Evolutionary conservation across 2,888 invertebrate species (phyloP).

Genomic region (Agonopterix arenella): DNA sequence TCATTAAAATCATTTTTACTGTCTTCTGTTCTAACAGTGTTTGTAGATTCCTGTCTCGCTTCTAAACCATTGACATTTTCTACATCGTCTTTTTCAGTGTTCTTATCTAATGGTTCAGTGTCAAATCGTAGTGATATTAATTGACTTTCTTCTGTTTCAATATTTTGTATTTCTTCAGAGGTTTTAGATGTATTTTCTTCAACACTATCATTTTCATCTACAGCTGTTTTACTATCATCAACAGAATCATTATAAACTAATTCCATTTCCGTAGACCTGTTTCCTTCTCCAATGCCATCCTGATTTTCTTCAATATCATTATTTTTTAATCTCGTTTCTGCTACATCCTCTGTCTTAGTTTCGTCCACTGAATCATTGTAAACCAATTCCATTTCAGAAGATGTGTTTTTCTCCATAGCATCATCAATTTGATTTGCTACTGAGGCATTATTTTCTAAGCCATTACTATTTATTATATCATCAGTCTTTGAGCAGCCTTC

Average conservation of each 20-base stretch:
- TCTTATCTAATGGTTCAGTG: conserved; percentile 22
- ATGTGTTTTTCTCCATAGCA: conserved; percentile 20
- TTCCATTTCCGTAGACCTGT: conserved; percentile 24
- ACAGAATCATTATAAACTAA: conserved; percentile 29
- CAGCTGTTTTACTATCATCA: background rate
- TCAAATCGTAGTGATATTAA: conserved; percentile 35
- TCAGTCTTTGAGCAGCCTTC: background rate
- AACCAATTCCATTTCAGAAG: conserved; percentile 24
- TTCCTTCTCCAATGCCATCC: conserved; percentile 14
- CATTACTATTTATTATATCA: background rate
- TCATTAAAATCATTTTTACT: conserved; percentile 11
- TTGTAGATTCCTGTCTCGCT: background rate
- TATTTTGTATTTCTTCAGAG: background rate
- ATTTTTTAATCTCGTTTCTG: background rate
- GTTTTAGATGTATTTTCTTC: background rate
- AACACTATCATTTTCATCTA: background rate
- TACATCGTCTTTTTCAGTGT: background rate
- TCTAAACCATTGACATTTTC: background rate
- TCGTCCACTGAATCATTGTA: conserved; percentile 23
- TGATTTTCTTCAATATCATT: background rate
- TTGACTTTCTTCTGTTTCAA: conserved; percentile 28
- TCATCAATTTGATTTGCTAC: background rate
- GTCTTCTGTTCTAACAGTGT: background rate
- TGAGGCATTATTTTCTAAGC: background rate
- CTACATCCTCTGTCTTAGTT: background rate